Conservation (phyloP, 2,113 vertebrate species). For the Desmodus rotundus region DNA sequence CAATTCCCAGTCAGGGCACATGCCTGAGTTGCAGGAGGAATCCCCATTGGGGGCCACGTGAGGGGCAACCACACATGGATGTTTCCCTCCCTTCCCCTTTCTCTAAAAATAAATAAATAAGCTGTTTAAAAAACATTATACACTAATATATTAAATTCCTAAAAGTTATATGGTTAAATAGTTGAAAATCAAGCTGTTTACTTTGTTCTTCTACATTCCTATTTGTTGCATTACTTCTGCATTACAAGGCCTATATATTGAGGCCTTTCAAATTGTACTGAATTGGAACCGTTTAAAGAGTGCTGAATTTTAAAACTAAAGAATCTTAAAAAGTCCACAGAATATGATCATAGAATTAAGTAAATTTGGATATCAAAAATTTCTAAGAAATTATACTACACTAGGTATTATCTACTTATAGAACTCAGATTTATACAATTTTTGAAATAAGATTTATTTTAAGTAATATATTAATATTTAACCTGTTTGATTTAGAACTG, state of each 20-base stretch:
- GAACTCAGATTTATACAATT: not conserved
- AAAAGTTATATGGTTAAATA: not conserved
- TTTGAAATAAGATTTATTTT: not conserved
- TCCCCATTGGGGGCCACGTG: no score
- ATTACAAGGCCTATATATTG: not conserved
- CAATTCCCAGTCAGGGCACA: no score
- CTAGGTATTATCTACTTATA: not conserved
- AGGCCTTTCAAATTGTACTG: not conserved
- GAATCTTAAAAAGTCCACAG: not conserved
- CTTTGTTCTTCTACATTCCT: not conserved
- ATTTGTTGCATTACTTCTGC: not conserved
- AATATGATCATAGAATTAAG: not conserved
- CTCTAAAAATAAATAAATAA: no score
- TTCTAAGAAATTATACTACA: not conserved
- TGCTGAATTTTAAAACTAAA: not conserved
- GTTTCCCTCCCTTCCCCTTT: no score
- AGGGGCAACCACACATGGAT: no score
- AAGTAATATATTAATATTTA: not conserved
- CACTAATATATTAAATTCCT: not conserved
- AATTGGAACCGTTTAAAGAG: not conserved
- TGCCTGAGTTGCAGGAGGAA: no score
- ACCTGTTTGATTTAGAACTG: not conserved
- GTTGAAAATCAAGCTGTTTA: not conserved
- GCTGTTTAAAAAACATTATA: no score
- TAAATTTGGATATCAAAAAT: not conserved